Conservation (phyloP, 2,113 vertebrate genomes). For the human region GRCh38 chr1:238871501-238872000, state of each 20-base stretch:
- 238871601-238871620: neutral
- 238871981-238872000: neutral
- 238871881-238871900: neutral
- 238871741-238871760: neutral
- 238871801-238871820: neutral
- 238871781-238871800: neutral
- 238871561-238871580: too few species aligned
- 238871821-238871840: neutral
- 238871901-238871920: neutral
- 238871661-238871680: neutral
- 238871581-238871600: too few species aligned
- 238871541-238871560: too few species aligned
- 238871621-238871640: neutral
- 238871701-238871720: neutral
- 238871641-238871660: neutral
- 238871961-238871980: neutral
- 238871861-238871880: neutral
- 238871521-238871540: too few species aligned
- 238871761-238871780: neutral
- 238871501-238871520: too few species aligned
- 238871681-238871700: neutral
- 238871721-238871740: neutral
- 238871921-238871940: neutral
- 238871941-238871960: neutral
- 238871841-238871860: neutral